phyloP scores from a whole-genome alignment of 1,140 invertebrate genomes.

The Parapsyche elsis region DNA sequence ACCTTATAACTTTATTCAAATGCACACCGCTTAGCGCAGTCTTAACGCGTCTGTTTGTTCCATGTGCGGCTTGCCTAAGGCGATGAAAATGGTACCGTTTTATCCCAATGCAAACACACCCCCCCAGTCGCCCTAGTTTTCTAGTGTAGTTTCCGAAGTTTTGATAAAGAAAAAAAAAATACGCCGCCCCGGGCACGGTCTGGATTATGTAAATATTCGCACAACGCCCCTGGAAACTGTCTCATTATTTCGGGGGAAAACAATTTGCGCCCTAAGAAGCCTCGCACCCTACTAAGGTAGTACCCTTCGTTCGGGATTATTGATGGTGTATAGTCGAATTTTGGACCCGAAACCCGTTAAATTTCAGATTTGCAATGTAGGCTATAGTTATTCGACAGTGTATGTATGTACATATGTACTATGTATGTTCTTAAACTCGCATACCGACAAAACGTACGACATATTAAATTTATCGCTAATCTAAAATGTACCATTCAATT shows the following conservation, averaged over 20 bases:
- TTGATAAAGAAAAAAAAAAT: too few species aligned
- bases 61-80: too few species aligned
- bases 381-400: too few species aligned
- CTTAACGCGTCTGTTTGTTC: too few species aligned
- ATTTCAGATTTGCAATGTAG: too few species aligned
- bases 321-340: conserved; percentile 18
- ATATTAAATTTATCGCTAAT: background rate
- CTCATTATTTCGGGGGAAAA: conserved; percentile 52
- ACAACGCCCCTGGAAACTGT: conserved; percentile 49
- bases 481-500: background rate
- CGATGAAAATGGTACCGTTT: too few species aligned
- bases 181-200: background rate
- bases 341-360: background rate
- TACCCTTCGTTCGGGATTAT: conserved; percentile 2
- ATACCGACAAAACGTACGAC: too few species aligned
- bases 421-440: too few species aligned
- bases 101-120: too few species aligned
- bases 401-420: too few species aligned
- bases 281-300: background rate
- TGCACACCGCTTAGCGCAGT: background rate
- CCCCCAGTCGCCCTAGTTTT: too few species aligned
- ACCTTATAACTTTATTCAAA: background rate
- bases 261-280: conserved; percentile 28
- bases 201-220: conserved; percentile 54
- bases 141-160: too few species aligned